Base-by-base conservation (phyloP, 1,140 invertebrate genomes). In the Drosophila sp. region DNA sequence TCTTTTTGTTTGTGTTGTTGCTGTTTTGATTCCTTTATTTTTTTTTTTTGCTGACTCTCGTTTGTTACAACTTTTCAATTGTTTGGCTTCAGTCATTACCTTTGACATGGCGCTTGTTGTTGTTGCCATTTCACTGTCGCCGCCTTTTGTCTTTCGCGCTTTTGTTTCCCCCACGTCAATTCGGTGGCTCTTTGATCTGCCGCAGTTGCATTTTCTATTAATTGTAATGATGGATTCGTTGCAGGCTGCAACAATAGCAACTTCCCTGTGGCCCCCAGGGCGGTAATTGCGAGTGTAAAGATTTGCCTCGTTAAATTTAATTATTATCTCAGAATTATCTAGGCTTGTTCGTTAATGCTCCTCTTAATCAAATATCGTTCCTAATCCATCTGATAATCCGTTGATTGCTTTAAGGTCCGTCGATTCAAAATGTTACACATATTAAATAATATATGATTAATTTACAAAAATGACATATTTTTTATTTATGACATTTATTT, bases 21-120 rank as follows among this genome's bases (percentile, higher is more conserved):
- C 21, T 2, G 13, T 57, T 63, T n/a, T n/a, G n/a, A n/a, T n/a
- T n/a, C n/a, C n/a, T n/a, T n/a, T n/a, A n/a, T n/a, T n/a, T n/a
- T n/a, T 54, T 51, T 66, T 38, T 54, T 73, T 79, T 14, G 54
- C 48, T n/a, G 18, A 57, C 18, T 76, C 62, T 51, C 71, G 74
- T 69, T 80, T 84, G 81, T 80, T 87, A 65, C 82, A 86, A 86
- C 75, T 86, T 86, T 87, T 82, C 82, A 86, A 86, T 86, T 86
- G 82, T 86, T 86, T 87, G 78, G 82, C 82, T 86, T 86, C 82
- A 82, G 82, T 87, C 82, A 86, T 86, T 87, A 86, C 82, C 82
- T 86, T 86, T 86, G 82, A 86, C 82, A 87, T 81, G 82, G 82
- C 82, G 57, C 80, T 53, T 51, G 73, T 66, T 80, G 72, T 76